Base-by-base conservation (phyloP, 2,113 vertebrate species). In the Prunella himalayana region DNA sequence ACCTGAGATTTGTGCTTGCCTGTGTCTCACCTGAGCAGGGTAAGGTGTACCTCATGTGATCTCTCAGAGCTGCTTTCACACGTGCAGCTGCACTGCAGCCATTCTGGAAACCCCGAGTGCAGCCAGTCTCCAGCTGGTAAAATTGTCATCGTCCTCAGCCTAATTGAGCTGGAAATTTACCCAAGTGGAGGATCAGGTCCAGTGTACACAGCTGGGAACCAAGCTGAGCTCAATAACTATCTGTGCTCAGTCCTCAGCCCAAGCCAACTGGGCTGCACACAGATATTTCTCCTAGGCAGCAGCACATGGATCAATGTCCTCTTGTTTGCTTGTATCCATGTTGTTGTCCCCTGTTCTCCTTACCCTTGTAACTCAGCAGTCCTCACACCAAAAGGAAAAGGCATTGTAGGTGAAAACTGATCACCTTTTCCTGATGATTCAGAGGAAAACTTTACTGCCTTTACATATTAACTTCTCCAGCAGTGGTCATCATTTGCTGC, bases 171-270 rank as follows among this genome's bases (percentile, higher is more conserved):
- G 33, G 85, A 95, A 93, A 73, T 92, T 51, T 66, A 82, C 64
- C 60, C 79, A 56, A 59, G 92, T 20, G 81, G 94, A 86, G 85
- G 50, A 90, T 63, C 90, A 63, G 70, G 50, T 91, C 90, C 91
- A 94, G 90, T 94, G 79, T 91, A 94, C 95, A 95, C 95, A 96
- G 93, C 85, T 96, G 95, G 89, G 84, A 71, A 91, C 85, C 92
- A 60, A 63, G 88, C 94, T 91, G 91, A 83, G 94, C 85, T 95
- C 84, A 82, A 85, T 61, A 84, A 68, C 68, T 80, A 10, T 72
- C 72, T 81, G 87, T 94, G 82, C 85, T 88, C 73, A 14, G 82
- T 2, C 14, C 50, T 45, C 56, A 90, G 78, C 66, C 73, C 54
- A 56, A 45, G 88, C 78, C 93, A 93, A 7, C 35, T 16, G 88